Evolutionary conservation across 2,888 invertebrate genomes (phyloP), one percentile per base, ranked within the genome.

Genomic region (Morpho helenor): DNA sequence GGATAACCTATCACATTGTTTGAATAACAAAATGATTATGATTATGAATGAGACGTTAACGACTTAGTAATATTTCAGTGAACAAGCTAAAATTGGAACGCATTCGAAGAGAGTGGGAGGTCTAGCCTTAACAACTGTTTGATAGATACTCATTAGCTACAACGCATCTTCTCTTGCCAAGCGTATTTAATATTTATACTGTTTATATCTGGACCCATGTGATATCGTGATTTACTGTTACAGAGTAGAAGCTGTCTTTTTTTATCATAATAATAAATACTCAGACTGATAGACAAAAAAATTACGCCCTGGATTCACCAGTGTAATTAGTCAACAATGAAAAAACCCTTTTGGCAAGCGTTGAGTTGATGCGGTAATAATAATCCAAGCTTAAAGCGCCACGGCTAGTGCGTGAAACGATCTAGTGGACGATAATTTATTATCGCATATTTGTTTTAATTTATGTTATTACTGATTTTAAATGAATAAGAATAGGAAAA

Each of bases 321-420:
- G 64, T 60, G 67, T 68, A 67, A 75, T 68, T 71, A 79, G 73
- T 79, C 76, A 84, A 85, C 79, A 77, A 80, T 74, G 9, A 83
- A 82, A 82, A 67, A 75, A 61, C 65, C 60, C 70, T 76, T 70
- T 87, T 89, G 89, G 89, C 88, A 88, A 77, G 69, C 72, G 70
- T 61, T 66, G 62, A 70, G 65, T 61, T 68, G 68, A 69, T 72
- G 72, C 72, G 65, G 67, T 77, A 74, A 77, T 75, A 76, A 68
- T 68, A 64, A 49, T 69, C 68, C 62, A 60, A 73, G 70, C 68
- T 66, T 59, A 67, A 71, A 74, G 75, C 75, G 75, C 75, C 76
- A 71, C 66, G 54, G 62, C 56, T 67, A 68, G 68, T 68, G 69
- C 71, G 68, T 74, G 68, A 68, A 77, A 73, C 73, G 70, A 75